These are phyloP conservation scores for Cuniculus paca DNA, from an alignment of 2,797 vertebrate genomes.

Conservation along the genomic window DNA sequence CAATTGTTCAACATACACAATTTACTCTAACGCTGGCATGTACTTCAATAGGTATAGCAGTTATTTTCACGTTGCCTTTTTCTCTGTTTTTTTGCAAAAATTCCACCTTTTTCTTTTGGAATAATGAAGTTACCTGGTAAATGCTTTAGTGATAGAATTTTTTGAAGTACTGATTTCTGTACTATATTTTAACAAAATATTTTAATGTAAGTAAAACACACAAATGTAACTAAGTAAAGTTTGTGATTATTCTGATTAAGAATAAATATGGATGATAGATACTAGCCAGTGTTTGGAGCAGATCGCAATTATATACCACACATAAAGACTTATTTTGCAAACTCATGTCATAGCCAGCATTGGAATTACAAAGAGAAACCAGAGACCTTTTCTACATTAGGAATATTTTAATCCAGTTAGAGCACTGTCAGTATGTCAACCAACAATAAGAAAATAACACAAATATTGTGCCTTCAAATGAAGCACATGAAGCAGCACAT, in stretches of 20 bases:
- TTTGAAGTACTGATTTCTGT: slow-evolving; percentile 6
- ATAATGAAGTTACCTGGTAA: background rate
- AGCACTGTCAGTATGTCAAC: background rate
- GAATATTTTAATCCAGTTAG: background rate
- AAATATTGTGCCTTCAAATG: background rate
- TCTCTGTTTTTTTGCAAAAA: background rate
- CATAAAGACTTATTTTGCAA: background rate
- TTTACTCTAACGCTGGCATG: background rate
- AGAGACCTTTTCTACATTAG: background rate
- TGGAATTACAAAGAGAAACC: background rate
- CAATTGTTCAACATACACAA: background rate
- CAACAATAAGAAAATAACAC: background rate
- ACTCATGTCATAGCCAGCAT: background rate
- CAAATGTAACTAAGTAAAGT: background rate
- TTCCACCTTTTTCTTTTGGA: background rate
- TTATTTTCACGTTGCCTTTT: slow-evolving; percentile 30
- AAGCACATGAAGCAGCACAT: background rate
- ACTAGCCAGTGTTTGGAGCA: slow-evolving; percentile 8
- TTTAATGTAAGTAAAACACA: background rate
- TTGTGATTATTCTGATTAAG: background rate
- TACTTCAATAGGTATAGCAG: background rate
- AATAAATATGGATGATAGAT: background rate
- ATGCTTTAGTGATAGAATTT: background rate
- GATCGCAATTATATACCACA: background rate
- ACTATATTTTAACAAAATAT: slow-evolving; percentile 41